Conservation (phyloP, 2,888 invertebrate genomes). For the Chaetoderma sp. region DNA sequence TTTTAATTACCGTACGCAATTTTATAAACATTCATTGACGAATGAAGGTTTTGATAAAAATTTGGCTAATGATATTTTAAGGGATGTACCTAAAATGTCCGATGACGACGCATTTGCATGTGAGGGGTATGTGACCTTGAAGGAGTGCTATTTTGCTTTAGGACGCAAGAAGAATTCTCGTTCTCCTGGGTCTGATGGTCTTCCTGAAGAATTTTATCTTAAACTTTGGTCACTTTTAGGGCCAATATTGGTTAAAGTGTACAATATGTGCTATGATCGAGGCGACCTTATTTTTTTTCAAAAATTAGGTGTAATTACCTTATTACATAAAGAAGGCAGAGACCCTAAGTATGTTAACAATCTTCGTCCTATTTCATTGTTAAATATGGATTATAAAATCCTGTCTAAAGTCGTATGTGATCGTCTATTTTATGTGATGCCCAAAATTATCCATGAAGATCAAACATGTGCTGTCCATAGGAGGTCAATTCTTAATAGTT, state of each 20-base stretch:
- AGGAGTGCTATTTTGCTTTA: not conserved
- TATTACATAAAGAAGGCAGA: slow-evolving; percentile 37
- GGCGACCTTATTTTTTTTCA: too few relatives aligned
- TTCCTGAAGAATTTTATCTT: slow-evolving; percentile 6
- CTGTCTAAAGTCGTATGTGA: slow-evolving; percentile 38
- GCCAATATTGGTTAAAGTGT: too few relatives aligned
- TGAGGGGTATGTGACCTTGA: not conserved
- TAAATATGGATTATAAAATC: slow-evolving; percentile 42
- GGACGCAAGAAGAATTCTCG: not conserved
- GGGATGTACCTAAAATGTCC: not conserved
- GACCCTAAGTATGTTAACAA: slow-evolving; percentile 34
- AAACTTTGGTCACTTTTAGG: not conserved
- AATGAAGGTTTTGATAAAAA: not conserved
- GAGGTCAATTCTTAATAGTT: slow-evolving; percentile 40
- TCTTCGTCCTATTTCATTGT: slow-evolving; percentile 39
- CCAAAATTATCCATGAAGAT: slow-evolving; percentile 25
- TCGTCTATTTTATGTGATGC: slow-evolving; percentile 31
- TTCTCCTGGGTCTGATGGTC: not conserved
- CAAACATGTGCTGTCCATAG: slow-evolving; percentile 41
- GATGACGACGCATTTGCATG: not conserved
- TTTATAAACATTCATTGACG: not conserved
- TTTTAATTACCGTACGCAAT: not conserved
- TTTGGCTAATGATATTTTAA: not conserved
- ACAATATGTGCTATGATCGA: too few relatives aligned
- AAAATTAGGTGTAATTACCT: slow-evolving; percentile 26